These are phyloP conservation scores for Parascotia fuliginaria DNA, from an alignment of 2,888 invertebrate genomes.

Conservation along the genomic window DNA sequence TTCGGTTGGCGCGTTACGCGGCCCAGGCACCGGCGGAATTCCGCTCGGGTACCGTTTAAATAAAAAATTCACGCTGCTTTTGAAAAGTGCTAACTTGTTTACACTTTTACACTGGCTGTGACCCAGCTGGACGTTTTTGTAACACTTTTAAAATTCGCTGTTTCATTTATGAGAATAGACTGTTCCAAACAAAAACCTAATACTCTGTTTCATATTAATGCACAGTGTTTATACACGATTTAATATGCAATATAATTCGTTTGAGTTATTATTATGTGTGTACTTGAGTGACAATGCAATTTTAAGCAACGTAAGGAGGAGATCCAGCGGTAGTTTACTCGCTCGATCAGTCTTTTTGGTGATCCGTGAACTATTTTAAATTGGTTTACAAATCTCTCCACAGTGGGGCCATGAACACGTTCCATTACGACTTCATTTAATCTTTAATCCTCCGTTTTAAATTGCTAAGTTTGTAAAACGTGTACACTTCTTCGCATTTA, in stretches of 20 bases:
- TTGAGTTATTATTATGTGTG: no score
- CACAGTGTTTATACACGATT: no score
- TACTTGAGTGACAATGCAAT: no score
- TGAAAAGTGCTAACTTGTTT: constrained; percentile 61
- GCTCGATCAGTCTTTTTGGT: constrained; percentile 53
- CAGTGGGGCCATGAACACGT: constrained; percentile 12
- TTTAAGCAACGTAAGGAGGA: constrained; percentile 25
- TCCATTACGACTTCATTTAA: background rate
- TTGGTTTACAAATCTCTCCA: constrained; percentile 38
- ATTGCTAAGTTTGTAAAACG: background rate
- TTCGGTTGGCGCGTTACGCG: constrained; percentile 61
- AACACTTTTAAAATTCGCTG: constrained; percentile 20
- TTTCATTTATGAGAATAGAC: background rate
- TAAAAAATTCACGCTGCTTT: constrained; percentile 68
- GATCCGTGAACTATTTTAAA: constrained; percentile 48
- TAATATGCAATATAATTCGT: no score
- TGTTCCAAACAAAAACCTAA: no score
- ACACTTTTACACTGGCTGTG: constrained; percentile 31
- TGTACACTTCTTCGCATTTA: no score
- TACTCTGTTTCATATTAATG: no score
- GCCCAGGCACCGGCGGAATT: constrained; percentile 61
- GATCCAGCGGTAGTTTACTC: constrained; percentile 32
- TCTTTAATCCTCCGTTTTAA: background rate
- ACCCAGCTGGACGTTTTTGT: constrained; percentile 10
- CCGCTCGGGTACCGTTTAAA: constrained; percentile 63